Base-by-base conservation (phyloP, 2,888 invertebrate genomes). In the Morinoia aosen region DNA sequence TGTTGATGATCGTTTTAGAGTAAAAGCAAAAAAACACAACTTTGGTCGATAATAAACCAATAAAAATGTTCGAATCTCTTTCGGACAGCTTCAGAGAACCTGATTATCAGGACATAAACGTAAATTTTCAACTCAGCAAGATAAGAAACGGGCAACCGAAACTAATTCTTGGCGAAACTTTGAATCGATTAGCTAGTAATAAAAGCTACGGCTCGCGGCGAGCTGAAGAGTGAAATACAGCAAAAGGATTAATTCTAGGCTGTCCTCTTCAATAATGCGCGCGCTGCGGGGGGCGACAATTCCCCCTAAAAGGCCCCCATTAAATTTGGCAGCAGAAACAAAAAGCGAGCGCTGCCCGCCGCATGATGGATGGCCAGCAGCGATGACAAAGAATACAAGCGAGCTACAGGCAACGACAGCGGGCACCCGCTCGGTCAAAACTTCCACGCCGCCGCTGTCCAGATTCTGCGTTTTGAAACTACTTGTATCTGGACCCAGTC, bases 331-430 rank as follows among this genome's bases (percentile, higher is more conserved):
- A 93, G 57, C 57, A 48, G 48, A 93, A 93, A 93, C 93, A 93
- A 93, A 93, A 93, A 48, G 40, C 58, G 56, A 93, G 56, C 57
- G 57, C 56, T 14, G 56, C 93, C 33, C 25, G 48, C 48, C 93
- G 11, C 76, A n/a, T 93, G 93, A 93, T 93, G 93, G 93, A 93
- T 57, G 25, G 56, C 11, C 16, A 33, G 11, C 57, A 57, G 57
- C 93, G 56, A 57, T 93, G 93, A 93, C 93, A 93, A 57, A 57
- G 93, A 48, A 93, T 93, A 93, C 93, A 93, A 93, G 93, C 7
- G 57, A 56, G 93, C 93, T 93, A 93, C 93, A 93, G 90, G 40
- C 48, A 48, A 40, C 90, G 90, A 90, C 40, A 90, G 90, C 90
- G 90, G 48, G 39, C 90, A 39, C 19, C 48, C 40, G 12, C 14